A percentile compares a stretch with the other conserved stretches of the same genome.
Evolutionary conservation across 2,797 vertebrate species (phyloP).

Genomic region (Heteromormyrus szaboi): DNA sequence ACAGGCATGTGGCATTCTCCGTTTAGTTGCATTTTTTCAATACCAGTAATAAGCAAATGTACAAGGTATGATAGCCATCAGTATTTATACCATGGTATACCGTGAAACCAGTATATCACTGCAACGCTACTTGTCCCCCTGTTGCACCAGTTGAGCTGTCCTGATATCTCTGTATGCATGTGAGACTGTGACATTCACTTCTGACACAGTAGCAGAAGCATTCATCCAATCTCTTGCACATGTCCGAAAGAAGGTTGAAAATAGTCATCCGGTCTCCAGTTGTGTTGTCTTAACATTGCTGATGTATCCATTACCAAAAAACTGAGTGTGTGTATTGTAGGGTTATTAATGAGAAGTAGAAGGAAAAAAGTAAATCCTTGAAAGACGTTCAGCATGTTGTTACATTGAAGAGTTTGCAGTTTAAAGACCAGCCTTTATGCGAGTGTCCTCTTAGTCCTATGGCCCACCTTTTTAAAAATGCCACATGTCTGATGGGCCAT

Average conservation of each 20-base stretch:
- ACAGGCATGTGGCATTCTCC: too few relatives aligned
- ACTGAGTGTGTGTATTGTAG: background rate
- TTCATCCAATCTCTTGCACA: background rate
- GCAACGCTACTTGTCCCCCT: too few relatives aligned
- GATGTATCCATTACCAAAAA: background rate
- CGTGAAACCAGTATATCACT: too few relatives aligned
- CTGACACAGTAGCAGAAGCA: too few relatives aligned
- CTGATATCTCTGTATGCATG: background rate
- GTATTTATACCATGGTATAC: too few relatives aligned
- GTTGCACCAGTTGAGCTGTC: too few relatives aligned
- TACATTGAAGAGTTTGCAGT: background rate
- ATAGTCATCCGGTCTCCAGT: background rate
- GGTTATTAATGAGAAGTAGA: background rate
- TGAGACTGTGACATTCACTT: background rate
- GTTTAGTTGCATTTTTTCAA: too few relatives aligned
- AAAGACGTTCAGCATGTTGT: background rate
- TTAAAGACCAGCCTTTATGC: background rate
- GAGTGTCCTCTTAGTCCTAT: background rate
- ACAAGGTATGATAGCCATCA: too few relatives aligned
- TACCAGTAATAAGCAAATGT: too few relatives aligned
- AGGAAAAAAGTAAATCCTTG: background rate
- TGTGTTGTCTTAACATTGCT: background rate
- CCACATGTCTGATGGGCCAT: background rate
- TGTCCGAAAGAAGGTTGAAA: background rate
- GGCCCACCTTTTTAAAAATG: background rate